A percentile compares a stretch with the other conserved stretches of the same genome.
Evolutionary conservation across 2,113 vertebrate genomes (phyloP).

Genomic region (Donacobius atricapilla): DNA sequence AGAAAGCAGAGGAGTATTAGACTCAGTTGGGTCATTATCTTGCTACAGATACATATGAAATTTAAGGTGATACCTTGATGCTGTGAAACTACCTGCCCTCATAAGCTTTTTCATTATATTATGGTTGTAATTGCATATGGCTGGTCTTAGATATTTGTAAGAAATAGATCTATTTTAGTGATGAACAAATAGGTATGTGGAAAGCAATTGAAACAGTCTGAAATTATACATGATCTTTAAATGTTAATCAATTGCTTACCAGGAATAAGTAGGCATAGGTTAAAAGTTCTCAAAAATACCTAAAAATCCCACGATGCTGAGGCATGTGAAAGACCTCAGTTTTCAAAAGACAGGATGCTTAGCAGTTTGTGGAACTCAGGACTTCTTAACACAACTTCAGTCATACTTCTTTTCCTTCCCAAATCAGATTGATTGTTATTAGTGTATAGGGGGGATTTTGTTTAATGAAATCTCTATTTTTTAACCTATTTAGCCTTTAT

Average conservation of each 20-base stretch:
- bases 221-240: neutral
- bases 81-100: neutral
- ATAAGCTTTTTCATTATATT: neutral
- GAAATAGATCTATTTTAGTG: neutral
- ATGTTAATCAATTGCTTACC: neutral
- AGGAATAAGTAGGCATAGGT: neutral
- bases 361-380: neutral
- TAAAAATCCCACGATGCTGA: neutral
- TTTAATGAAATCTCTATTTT: neutral
- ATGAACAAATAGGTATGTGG: neutral
- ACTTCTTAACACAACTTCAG: neutral
- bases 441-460: neutral
- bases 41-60: neutral
- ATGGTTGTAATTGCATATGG: neutral
- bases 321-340: neutral
- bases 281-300: neutral
- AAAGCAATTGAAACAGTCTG: neutral
- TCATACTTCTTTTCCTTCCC: neutral
- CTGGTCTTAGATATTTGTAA: neutral
- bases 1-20: slow-evolving; percentile 37
- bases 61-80: neutral
- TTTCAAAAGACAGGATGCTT: neutral
- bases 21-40: neutral
- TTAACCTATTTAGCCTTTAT: neutral
- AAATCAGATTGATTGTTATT: neutral